phyloP scores from a whole-genome alignment of 2,113 vertebrate genomes.

The Triplophysa dalaica region DNA sequence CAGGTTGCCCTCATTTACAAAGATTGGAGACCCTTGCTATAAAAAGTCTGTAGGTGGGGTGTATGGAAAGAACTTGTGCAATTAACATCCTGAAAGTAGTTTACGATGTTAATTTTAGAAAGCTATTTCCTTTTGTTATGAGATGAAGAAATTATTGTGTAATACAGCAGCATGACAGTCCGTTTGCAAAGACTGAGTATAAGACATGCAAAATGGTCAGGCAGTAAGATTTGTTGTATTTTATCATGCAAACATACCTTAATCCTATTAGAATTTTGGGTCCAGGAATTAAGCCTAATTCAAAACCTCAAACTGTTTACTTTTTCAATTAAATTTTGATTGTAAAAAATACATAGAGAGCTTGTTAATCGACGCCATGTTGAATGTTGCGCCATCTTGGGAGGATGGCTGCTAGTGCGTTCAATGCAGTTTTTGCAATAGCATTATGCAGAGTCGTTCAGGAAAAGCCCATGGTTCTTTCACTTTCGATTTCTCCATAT shows the following conservation, averaged over 20 bases:
- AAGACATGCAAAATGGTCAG: slow-evolving; percentile 31
- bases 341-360: too few relatives aligned
- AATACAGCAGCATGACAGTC: slow-evolving; percentile 50
- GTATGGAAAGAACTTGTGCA: slow-evolving; percentile 74
- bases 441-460: too few relatives aligned
- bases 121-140: slow-evolving; percentile 75
- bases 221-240: not conserved
- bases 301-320: not conserved
- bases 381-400: too few relatives aligned
- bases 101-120: slow-evolving; percentile 75
- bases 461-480: too few relatives aligned
- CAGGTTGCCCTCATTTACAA: too few relatives aligned
- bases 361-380: too few relatives aligned
- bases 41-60: slow-evolving; percentile 65
- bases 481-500: too few relatives aligned
- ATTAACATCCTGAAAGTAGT: slow-evolving; percentile 43
- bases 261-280: slow-evolving; percentile 43
- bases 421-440: too few relatives aligned
- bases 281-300: not conserved
- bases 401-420: too few relatives aligned
- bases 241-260: slow-evolving; percentile 62
- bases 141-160: slow-evolving; percentile 68
- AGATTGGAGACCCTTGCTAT: too few relatives aligned
- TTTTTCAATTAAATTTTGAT: not conserved
- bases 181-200: slow-evolving; percentile 41